Percentiles rank a stretch among this genome's conserved stretches.
Conservation (phyloP, 2,113 vertebrate species). For the Thalassoma bifasciatum region DNA sequence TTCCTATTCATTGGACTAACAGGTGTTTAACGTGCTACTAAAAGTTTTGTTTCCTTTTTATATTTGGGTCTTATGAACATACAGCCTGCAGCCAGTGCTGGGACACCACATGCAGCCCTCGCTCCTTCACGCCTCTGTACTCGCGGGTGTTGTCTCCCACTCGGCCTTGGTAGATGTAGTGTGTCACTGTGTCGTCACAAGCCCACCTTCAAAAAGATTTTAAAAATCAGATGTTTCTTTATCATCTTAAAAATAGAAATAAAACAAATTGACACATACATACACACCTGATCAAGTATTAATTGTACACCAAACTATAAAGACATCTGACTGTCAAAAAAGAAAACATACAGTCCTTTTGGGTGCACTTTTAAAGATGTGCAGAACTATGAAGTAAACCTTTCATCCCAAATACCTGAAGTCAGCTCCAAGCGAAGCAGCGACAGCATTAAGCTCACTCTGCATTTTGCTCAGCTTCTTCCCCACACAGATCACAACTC, state of each 20-base stretch:
- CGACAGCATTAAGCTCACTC: slow-evolving; percentile 90
- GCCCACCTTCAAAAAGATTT: slow-evolving; percentile 87
- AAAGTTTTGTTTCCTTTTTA: neutral
- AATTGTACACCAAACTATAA: too few relatives aligned
- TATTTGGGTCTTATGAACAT: slow-evolving; percentile 45
- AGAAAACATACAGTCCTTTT: neutral
- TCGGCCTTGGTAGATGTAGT: slow-evolving; percentile 97
- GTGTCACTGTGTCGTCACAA: slow-evolving; percentile 95
- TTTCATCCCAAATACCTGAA: slow-evolving; percentile 87
- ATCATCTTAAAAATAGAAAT: too few relatives aligned
- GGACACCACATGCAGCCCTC: slow-evolving; percentile 90
- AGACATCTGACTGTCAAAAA: too few relatives aligned
- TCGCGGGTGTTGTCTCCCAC: slow-evolving; percentile 93
- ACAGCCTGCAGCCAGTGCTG: slow-evolving; percentile 95
- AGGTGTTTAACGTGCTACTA: too few relatives aligned
- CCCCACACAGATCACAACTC: slow-evolving; percentile 91
- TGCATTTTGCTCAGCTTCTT: slow-evolving; percentile 96
- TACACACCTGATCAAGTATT: too few relatives aligned
- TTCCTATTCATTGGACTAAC: too few relatives aligned
- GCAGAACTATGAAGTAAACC: neutral
- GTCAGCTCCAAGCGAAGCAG: slow-evolving; percentile 94
- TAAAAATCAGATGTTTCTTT: too few relatives aligned
- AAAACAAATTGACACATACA: too few relatives aligned
- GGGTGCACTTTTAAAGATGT: neutral
- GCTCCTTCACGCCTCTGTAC: slow-evolving; percentile 91